These are phyloP conservation scores for Rhodeus uyekii DNA, from an alignment of 2,797 vertebrate genomes.

Conservation along the genomic window DNA sequence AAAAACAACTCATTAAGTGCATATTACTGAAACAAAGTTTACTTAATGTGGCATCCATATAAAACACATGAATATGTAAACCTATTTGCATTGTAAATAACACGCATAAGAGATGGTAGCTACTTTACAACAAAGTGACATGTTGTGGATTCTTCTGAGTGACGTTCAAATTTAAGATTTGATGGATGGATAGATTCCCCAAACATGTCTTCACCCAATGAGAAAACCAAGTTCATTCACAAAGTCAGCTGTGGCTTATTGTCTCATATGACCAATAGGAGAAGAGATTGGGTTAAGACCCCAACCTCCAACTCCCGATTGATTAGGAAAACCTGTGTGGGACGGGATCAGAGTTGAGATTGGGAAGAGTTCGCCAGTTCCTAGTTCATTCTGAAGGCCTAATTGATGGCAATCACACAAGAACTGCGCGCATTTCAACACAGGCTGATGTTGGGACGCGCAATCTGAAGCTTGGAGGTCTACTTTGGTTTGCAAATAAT, in stretches of 20 bases:
- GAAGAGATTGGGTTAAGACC: slow-evolving; percentile 63
- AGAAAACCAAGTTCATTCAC: slow-evolving; percentile 87
- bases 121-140: not conserved
- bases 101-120: not conserved
- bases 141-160: not conserved
- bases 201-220: slow-evolving; percentile 10
- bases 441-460: not conserved
- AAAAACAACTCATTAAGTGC: slow-evolving; percentile 63
- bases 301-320: slow-evolving; percentile 54
- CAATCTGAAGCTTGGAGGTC: not conserved
- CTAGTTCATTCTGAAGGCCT: slow-evolving; percentile 50
- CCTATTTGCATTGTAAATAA: slow-evolving; percentile 67
- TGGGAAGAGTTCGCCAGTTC: slow-evolving; percentile 46
- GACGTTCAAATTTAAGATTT: not conserved
- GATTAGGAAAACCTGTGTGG: slow-evolving; percentile 68
- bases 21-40: slow-evolving; percentile 68
- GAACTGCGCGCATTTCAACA: slow-evolving; percentile 34
- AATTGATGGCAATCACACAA: slow-evolving; percentile 50
- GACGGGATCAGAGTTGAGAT: not conserved
- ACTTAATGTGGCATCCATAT: slow-evolving; percentile 65
- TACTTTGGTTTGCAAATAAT: not conserved
- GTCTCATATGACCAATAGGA: slow-evolving; percentile 78
- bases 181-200: no score
- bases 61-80: slow-evolving; percentile 48
- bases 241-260: slow-evolving; percentile 79